Evolutionary conservation across 2,888 invertebrate species (phyloP), one percentile per base, ranked within the genome.

Genomic region (Athrips mouffetella): DNA sequence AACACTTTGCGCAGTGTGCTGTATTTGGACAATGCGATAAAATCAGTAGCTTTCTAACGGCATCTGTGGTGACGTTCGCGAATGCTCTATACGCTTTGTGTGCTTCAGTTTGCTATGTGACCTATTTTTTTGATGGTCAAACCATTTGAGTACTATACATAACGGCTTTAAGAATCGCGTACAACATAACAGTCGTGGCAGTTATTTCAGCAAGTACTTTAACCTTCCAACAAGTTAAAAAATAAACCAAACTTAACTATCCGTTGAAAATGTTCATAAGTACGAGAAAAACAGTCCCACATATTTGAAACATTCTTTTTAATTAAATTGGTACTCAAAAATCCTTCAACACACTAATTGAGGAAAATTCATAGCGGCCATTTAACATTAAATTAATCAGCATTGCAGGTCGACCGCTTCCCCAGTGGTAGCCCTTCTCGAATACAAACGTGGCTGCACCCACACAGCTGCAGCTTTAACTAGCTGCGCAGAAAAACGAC

Each of bases 351-450:
- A 55, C 50, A 60, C 61, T 65, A 75, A 72, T 72, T 75, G 70
- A 76, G 75, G 73, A 75, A 78, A 78, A 78, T 72, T 72, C 70
- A 70, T 74, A 66, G 71, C 65, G 67, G 67, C 70, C 71, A 75
- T 75, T 78, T 80, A 77, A 78, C 77, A 72, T 74, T 73, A 74
- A 47, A 81, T 76, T 80, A 77, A 83, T 83, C 79, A 76, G 68
- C 72, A 75, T 74, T 73, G 73, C 73, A 65, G 76, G 74, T 72
- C 80, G 72, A 70, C 80, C 67, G 67, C 76, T 72, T 50, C 62
- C 57, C 65, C 65, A 73, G 67, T 71, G 64, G 70, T 63, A 76
- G 81, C 84, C 83, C 83, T 83, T 79, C 80, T 80, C 79, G 33
- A 67, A 70, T 59, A 79, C 77, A 55, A 47, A 51, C 57, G 52